Base-by-base conservation (phyloP, 37 sponge, comb jelly and placozoan species). In the Agelas oroides region DNA sequence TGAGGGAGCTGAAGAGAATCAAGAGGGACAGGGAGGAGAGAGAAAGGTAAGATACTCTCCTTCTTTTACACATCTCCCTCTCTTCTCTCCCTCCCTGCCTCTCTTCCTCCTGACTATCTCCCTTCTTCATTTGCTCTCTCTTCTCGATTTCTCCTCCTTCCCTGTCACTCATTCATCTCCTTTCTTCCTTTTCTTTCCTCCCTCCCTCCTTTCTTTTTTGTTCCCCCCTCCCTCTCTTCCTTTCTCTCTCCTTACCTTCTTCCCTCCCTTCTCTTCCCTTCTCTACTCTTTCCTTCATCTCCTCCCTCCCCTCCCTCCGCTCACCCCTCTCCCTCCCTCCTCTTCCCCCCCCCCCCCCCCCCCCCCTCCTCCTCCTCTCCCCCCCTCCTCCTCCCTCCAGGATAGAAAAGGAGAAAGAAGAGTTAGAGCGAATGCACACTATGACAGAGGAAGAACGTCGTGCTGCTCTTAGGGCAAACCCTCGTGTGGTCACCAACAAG, bases 21-120 rank as follows among this genome's bases (percentile, higher is more conserved):
- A 98, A 98, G 78, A 89, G 93, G 62, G 97, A 94, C 74, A 86
- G 97, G 76, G 98, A 98, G 65, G 98, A 91, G 60, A 80, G 92
- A 70, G 98, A 98, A 37, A 64, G 31, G 96, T 95, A 64, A 89
- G 92, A n/a, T n/a, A n/a, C n/a, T n/a, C n/a, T 78, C 5, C n/a
- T n/a, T n/a, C n/a, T n/a, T n/a, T n/a, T n/a, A n/a, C n/a, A n/a
- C n/a, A n/a, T n/a, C n/a, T 12, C 33, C 14, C 41, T 23, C 25
- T 25, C 13, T 65, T 25, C 55, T 52, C 41, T 20, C 25, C 37
- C 66, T 62, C 64, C 54, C 27, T 74, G 5, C 53, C 19, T 74
- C 24, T 3, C 23, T 27, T 23, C 37, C 53, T 38, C 54, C n/a
- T n/a, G n/a, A n/a, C n/a, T n/a, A n/a, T n/a, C n/a, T 12, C 33